Conservation (phyloP, 2,113 vertebrate species). For the Burhinus oedicnemus region DNA sequence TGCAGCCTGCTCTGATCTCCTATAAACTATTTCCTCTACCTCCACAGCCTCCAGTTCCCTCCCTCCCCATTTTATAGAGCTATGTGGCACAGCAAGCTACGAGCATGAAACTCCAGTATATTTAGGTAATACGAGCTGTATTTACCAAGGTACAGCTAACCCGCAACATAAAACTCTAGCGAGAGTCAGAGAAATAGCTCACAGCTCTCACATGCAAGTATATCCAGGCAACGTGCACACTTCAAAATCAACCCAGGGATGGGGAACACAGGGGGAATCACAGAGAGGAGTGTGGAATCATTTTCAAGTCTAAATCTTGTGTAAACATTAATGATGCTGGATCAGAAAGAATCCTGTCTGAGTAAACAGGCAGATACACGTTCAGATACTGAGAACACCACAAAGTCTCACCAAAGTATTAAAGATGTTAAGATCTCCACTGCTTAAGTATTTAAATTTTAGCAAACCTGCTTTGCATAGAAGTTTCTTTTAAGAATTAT, state of each 20-base stretch:
- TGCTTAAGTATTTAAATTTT: background rate
- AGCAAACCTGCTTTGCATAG: background rate
- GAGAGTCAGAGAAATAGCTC: background rate
- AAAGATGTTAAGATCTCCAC: background rate
- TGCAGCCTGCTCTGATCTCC: background rate
- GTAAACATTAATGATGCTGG: background rate
- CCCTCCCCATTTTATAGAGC: background rate
- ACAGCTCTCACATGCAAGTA: background rate
- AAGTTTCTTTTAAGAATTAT: background rate
- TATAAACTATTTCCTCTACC: background rate
- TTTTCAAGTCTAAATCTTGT: background rate
- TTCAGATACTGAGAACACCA: background rate
- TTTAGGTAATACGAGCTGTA: background rate
- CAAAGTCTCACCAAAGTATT: background rate
- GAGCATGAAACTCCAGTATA: background rate
- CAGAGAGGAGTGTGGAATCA: background rate
- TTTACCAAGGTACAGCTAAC: background rate
- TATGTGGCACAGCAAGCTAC: background rate
- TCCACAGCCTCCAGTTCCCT: background rate
- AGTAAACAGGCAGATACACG: background rate
- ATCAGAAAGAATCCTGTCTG: background rate
- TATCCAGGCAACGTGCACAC: background rate
- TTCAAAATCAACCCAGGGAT: background rate
- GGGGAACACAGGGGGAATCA: rapidly evolving
- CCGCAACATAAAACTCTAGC: background rate